A percentile compares a stretch with the other conserved stretches of the same genome.
Evolutionary conservation across 1,140 invertebrate genomes (phyloP).

Genomic region (Cyrtorhinus lividipennis): DNA sequence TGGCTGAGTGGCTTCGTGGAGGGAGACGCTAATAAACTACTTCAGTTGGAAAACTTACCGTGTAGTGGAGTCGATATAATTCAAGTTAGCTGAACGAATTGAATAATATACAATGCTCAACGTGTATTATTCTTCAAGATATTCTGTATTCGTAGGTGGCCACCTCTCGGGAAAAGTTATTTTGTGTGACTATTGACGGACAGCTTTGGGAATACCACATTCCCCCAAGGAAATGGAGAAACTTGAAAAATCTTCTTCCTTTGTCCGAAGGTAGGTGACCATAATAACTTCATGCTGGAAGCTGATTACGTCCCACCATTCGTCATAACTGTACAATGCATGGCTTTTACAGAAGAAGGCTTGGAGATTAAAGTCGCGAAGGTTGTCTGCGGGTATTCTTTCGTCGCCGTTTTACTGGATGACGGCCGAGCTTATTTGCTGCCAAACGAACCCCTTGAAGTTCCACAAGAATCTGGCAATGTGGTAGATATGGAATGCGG

Average conservation of each 20-base stretch:
- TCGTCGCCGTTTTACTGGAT: neutral
- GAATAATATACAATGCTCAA: neutral
- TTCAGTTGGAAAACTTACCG: neutral
- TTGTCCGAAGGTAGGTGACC: neutral
- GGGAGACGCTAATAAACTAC: too few species aligned
- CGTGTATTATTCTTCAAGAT: neutral
- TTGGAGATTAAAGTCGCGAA: neutral
- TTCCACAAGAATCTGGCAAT: slow-evolving; percentile 18
- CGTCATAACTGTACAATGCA: neutral
- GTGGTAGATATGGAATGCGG: slow-evolving; percentile 49
- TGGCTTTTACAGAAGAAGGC: neutral
- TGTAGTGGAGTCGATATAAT: neutral
- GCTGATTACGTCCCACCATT: neutral
- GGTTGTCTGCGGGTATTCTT: neutral
- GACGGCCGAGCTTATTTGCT: slow-evolving; percentile 2
- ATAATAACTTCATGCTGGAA: neutral
- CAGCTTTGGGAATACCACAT: neutral
- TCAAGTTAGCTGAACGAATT: neutral
- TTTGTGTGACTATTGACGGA: neutral
- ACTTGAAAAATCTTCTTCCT: neutral
- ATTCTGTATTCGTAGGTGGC: neutral
- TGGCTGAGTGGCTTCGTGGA: too few species aligned
- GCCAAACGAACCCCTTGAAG: slow-evolving; percentile 1
- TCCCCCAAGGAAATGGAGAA: neutral
- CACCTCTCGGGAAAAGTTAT: neutral